These are phyloP conservation scores for Nephrotoma flavescens DNA, from an alignment of 2,888 invertebrate species.

Conservation along the genomic window DNA sequence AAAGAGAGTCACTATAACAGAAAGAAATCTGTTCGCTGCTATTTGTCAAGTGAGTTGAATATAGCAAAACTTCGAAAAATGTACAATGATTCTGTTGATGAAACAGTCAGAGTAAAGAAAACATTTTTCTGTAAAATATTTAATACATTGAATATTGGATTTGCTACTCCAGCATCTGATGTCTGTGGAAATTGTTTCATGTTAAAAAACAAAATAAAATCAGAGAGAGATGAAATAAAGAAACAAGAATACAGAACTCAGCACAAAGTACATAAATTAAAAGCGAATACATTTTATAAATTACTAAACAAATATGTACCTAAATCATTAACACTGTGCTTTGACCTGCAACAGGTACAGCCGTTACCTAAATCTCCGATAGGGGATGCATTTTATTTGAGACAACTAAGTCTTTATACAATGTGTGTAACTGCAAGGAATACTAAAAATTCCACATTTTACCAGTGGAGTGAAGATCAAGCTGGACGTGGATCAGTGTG, in stretches of 20 bases:
- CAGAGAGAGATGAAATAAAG: neutral
- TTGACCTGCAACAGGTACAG: neutral
- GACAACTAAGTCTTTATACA: neutral
- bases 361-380: neutral
- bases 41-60: neutral
- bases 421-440: too few relatives aligned
- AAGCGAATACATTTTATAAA: neutral
- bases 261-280: too few relatives aligned
- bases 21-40: neutral
- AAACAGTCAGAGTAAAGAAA: neutral
- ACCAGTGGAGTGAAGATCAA: too few relatives aligned
- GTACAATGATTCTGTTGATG: neutral
- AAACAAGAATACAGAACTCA: too few relatives aligned
- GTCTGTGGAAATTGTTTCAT: neutral
- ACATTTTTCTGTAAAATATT: neutral
- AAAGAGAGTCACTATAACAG: neutral
- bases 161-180: neutral
- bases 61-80: neutral
- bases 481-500: too few relatives aligned
- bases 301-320: neutral
- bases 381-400: neutral
- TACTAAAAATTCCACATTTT: too few relatives aligned
- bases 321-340: neutral
- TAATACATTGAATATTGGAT: neutral
- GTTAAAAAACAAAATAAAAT: neutral